phyloP scores from a whole-genome alignment of 1,140 invertebrate genomes.

The Helicoverpa zea region DNA sequence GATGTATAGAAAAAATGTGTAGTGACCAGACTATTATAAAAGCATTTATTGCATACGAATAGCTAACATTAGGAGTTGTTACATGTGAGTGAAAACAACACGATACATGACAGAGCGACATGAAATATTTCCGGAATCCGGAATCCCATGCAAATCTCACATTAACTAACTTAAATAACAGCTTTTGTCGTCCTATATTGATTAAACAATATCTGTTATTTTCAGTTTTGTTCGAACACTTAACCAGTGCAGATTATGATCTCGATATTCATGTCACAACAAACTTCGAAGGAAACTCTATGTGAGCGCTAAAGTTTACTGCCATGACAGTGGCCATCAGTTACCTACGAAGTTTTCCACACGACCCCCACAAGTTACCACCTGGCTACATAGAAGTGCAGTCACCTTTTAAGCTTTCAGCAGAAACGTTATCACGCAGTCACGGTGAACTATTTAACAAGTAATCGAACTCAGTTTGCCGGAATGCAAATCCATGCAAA shows the following conservation, averaged over 20 bases:
- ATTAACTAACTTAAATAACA: no score
- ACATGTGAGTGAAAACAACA: no score
- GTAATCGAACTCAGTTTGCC: background rate
- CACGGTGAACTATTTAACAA: conserved; percentile 25
- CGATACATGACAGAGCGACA: no score
- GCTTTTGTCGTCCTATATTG: background rate
- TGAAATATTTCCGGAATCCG: no score
- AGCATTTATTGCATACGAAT: no score
- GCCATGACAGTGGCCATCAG: conserved; percentile 59
- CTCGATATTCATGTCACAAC: background rate
- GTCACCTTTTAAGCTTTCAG: conserved; percentile 74
- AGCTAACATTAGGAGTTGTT: no score
- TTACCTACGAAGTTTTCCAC: conserved; percentile 68
- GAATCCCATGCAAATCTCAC: no score
- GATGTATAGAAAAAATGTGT: no score
- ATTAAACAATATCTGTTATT: background rate
- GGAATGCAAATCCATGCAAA: background rate
- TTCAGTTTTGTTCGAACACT: no score
- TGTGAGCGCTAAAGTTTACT: conserved; percentile 64
- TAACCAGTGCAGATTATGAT: background rate
- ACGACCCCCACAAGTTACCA: conserved; percentile 61
- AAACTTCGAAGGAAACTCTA: conserved; percentile 42
- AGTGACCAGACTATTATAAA: no score
- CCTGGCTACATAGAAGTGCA: conserved; percentile 70
- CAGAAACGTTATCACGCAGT: conserved; percentile 39